Base-by-base conservation (phyloP, 2,113 vertebrate species). In the Upupa epops region DNA sequence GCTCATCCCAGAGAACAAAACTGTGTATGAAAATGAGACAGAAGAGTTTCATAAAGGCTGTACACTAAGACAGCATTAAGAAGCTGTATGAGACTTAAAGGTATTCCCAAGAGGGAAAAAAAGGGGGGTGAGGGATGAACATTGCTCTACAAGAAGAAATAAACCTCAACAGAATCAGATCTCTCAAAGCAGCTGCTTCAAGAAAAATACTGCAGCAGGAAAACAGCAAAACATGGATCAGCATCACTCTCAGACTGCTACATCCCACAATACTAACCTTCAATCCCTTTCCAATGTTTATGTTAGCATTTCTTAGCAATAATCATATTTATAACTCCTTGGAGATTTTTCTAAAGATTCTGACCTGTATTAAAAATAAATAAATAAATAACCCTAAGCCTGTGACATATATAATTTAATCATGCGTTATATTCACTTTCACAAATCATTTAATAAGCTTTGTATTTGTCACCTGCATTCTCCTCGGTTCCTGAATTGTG, bases 11-110 rank as follows among this genome's bases (percentile, higher is more conserved):
- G 56, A 5, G 42, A 83, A 70, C 26, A 64, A 12, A 83, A 56
- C 34, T 37, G 29, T 2, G 1, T 1, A 51, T 0, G 55, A n/a
- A 42, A 79, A 31, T 11, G 16, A 26, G 40, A 28, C 8, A n/a
- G n/a, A 46, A 17, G 7, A 49, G 24, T 11, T 80, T 46, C 31
- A 55, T 17, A 26, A 60, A 42, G 40, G 40, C 40, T 42, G 40
- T 42, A 42, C 15, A 34, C 8, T 32, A 68, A 49, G 59, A 51
- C 0, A 54, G 24, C 42, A 59, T 26, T 22, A 55, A 12, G 29
- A 25, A 70, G 48, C 34, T 49, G 8, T 9, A 31, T 2, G 11
- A 79, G 45, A 87, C 49, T 36, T 19, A 31, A 32, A 64, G 25
- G 25, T 21, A 64, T 40, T 48, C 72, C 37, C 12, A 60, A 65